These are phyloP conservation scores for Muscicapa adusta DNA, from an alignment of 2,113 vertebrate species.

Conservation along the genomic window DNA sequence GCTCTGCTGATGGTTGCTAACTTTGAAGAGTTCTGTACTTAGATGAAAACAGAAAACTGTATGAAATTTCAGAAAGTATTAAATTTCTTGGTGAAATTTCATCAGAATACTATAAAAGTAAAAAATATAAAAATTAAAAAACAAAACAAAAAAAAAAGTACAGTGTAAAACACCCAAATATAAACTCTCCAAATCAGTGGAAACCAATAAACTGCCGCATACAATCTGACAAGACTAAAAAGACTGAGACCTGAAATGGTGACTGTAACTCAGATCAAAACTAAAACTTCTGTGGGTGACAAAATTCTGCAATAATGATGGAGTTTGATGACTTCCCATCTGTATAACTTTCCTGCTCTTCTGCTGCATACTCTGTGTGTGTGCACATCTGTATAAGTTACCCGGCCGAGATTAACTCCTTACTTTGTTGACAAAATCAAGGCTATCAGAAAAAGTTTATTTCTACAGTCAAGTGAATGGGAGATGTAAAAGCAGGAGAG, in stretches of 20 bases:
- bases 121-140: not conserved
- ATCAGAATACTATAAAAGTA: not conserved
- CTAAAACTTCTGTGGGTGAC: not conserved
- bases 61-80: not conserved
- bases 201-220: not conserved
- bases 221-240: not conserved
- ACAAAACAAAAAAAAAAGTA: not conserved
- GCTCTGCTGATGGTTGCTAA: not conserved
- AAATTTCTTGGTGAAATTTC: not conserved
- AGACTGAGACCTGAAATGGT: not conserved
- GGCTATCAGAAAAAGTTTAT: not conserved
- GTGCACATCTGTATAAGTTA: not conserved
- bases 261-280: not conserved
- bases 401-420: not conserved
- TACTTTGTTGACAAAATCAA: not conserved
- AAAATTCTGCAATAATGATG: not conserved
- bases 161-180: not conserved
- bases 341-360: not conserved
- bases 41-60: not conserved
- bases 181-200: not conserved
- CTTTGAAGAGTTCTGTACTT: not conserved
- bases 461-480: not conserved
- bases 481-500: not conserved
- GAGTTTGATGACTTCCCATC: not conserved
- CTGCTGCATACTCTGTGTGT: not conserved